These are phyloP conservation scores for Leucophenga montana DNA, from an alignment of 2,888 invertebrate genomes.

Conservation along the genomic window DNA sequence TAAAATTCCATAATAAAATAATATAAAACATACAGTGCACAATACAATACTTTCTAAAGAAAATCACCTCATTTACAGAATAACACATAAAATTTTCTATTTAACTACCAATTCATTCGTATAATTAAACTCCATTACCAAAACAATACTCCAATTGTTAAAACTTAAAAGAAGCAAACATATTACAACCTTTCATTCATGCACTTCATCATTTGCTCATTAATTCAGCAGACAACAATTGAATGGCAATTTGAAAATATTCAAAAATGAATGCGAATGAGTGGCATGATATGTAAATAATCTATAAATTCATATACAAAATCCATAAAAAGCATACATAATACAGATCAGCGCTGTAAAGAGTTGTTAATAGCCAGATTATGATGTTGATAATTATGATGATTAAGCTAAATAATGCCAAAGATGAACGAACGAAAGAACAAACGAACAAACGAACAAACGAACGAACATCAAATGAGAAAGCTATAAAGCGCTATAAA, in stretches of 20 bases:
- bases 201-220: slow-evolving; percentile 15
- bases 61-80: no score
- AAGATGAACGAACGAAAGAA: no score
- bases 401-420: slow-evolving; percentile 29
- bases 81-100: no score
- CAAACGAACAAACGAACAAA: no score
- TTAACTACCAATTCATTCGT: no score
- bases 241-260: slow-evolving; percentile 62
- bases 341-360: slow-evolving; percentile 29
- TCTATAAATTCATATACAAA: slow-evolving; percentile 28
- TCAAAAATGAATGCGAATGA: slow-evolving; percentile 42
- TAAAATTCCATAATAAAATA: no score
- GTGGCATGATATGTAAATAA: slow-evolving; percentile 62
- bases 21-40: no score
- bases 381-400: slow-evolving; percentile 56
- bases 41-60: no score
- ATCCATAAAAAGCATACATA: background rate
- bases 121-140: background rate
- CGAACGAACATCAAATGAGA: slow-evolving; percentile 58
- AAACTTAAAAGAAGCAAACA: slow-evolving; percentile 13
- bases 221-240: slow-evolving; percentile 56
- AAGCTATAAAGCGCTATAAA: slow-evolving; percentile 57
- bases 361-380: slow-evolving; percentile 59
- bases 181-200: slow-evolving; percentile 21
- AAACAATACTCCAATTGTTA: background rate